Base-by-base conservation (phyloP, 2,888 invertebrate genomes). In the Perdita meconis region DNA sequence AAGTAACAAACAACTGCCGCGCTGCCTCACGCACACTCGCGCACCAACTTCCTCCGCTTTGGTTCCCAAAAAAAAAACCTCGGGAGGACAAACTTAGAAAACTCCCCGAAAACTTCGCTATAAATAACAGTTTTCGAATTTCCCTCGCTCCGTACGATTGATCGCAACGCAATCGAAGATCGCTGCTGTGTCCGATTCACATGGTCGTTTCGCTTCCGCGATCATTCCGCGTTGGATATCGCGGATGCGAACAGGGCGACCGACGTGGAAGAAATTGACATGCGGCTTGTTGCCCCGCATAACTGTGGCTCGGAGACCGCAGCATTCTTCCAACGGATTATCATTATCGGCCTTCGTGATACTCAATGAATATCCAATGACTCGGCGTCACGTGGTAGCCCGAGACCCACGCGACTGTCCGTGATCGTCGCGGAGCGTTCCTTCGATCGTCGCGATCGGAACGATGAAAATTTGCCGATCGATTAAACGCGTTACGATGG, bases 281-380 rank as follows among this genome's bases (percentile, higher is more conserved):
- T 85, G 78, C 74, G 75, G 79, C 78, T 71, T 65, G 73, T 74
- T 77, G 85, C 61, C 61, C 71, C 71, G 83, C 80, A 80, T 80
- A 80, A 80, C 80, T 80, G 79, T 80, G 84, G 77, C 72, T 55
- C 38, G 55, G 30, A 53, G 51, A 79, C 83, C 84, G 64, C 84
- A 79, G 68, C 78, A 77, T 84, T 83, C 81, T 82, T 78, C 73
- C 66, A 80, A 47, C 80, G 79, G 77, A 82, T 82, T 82, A 82
- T 82, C 82, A 82, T 80, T 81, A 76, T 78, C 82, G 77, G 70
- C 81, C 69, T 81, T 81, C 81, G 73, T 55, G 78, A 82, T 81
- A 82, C 81, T 78, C 81, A 73, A 81, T 77, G 83, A 84, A 83
- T 83, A 84, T 77, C 68, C 78, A 81, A 81, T 83, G 81, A 83